These are phyloP conservation scores for Pygoscelis adeliae DNA, from an alignment of 2,113 vertebrate genomes.

Conservation along the genomic window DNA sequence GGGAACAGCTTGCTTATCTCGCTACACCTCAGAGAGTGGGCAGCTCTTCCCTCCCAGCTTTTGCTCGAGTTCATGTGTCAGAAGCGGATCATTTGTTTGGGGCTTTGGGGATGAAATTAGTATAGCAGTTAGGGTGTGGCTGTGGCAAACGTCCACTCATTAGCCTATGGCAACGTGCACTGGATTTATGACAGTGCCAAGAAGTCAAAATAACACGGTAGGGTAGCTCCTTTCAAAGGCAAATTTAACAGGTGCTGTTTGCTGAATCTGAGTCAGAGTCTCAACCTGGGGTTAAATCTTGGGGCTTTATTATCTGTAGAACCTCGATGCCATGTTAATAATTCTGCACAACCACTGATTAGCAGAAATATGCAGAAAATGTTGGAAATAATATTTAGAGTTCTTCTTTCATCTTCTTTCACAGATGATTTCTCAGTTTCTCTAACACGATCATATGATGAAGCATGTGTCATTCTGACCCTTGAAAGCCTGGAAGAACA, in stretches of 20 bases:
- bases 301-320: neutral
- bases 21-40: neutral
- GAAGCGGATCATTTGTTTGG: neutral
- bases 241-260: constrained; percentile 13
- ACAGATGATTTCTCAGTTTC: neutral
- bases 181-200: constrained; percentile 16
- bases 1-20: constrained; percentile 11
- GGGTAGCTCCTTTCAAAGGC: constrained; percentile 40
- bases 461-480: constrained; percentile 16
- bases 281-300: neutral
- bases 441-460: neutral
- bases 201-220: constrained; percentile 13
- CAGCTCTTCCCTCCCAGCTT: neutral
- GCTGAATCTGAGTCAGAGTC: constrained; percentile 9
- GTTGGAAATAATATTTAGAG: neutral
- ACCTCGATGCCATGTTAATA: neutral
- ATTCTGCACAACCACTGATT: neutral
- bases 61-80: neutral
- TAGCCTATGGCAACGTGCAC: neutral
- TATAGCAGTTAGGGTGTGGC: constrained; percentile 1
- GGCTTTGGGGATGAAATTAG: constrained; percentile 18
- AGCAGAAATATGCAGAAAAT: neutral
- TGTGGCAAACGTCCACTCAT: neutral
- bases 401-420: constrained; percentile 5
- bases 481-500: neutral